These are phyloP conservation scores for Bombus impatiens DNA, from an alignment of 1,140 invertebrate species.

Conservation along the genomic window DNA sequence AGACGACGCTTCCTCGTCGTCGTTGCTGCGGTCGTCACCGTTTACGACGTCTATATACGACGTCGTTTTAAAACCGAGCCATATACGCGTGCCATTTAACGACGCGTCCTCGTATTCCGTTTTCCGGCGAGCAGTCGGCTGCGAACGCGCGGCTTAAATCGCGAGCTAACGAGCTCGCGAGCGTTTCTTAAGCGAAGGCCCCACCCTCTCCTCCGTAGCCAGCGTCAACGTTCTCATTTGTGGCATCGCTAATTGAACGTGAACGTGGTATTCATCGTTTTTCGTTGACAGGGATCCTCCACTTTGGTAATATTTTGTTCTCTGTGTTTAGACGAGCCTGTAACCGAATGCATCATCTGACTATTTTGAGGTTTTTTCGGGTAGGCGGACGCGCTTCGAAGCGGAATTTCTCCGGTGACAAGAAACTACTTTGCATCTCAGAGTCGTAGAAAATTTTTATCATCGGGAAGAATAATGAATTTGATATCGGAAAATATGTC, in stretches of 20 bases:
- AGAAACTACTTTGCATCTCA: background rate
- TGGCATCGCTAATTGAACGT: conserved; percentile 38
- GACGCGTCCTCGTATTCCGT: conserved; percentile 19
- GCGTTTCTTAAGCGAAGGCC: conserved; percentile 7
- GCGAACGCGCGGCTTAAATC: conserved; percentile 32
- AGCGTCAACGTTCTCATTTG: conserved; percentile 30
- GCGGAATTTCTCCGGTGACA: no score
- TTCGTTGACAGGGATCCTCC: background rate
- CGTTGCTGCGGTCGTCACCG: background rate
- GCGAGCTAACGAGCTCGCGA: conserved; percentile 47
- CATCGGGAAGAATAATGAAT: no score
- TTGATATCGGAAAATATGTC: no score
- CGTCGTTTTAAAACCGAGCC: conserved; percentile 13
- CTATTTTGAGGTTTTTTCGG: background rate
- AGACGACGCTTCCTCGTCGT: background rate
- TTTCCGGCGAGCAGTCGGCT: background rate
- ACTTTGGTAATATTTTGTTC: background rate
- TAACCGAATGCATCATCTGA: no score
- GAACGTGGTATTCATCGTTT: conserved; percentile 30
- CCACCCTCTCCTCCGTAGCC: background rate
- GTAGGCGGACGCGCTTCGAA: background rate
- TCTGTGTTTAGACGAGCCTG: background rate
- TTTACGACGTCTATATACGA: conserved; percentile 8
- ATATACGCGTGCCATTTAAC: conserved; percentile 21
- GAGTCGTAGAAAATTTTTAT: background rate